Evolutionary conservation across 2,797 vertebrate genomes (phyloP).

Genomic region (Sebastolobus altivelis): DNA sequence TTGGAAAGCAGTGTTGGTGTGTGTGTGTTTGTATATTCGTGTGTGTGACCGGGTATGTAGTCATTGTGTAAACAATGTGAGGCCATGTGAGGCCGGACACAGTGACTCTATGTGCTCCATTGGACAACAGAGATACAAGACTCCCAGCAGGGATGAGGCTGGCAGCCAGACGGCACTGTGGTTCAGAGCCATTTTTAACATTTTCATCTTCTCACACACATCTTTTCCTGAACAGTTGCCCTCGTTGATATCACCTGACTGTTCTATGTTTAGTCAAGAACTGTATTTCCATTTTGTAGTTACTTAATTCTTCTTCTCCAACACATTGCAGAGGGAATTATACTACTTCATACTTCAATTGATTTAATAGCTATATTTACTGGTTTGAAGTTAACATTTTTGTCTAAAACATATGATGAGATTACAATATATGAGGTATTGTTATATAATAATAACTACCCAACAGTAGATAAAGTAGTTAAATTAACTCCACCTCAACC

Average conservation of each 20-base stretch:
- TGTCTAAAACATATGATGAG: not conserved
- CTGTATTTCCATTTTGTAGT: not conserved
- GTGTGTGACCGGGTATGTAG: conserved; percentile 2
- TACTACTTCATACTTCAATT: not conserved
- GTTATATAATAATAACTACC: not conserved
- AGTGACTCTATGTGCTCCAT: conserved; percentile 46
- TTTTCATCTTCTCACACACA: conserved; percentile 22
- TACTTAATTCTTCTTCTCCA: not conserved
- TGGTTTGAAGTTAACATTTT: not conserved
- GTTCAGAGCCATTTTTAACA: conserved; percentile 5
- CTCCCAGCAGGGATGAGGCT: conserved; percentile 12
- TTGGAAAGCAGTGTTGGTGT: conserved; percentile 24
- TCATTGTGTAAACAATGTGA: conserved; percentile 59
- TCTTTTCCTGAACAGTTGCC: conserved; percentile 21
- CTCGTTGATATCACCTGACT: not conserved
- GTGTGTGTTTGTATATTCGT: not conserved
- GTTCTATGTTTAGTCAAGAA: not conserved
- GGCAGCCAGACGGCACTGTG: conserved; percentile 3
- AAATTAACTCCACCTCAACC: not conserved
- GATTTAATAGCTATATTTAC: not conserved
- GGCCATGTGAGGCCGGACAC: conserved; percentile 54
- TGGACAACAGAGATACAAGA: conserved; percentile 34
- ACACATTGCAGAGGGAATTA: not conserved
- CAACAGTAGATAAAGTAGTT: not conserved
- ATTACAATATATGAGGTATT: not conserved